phyloP scores from a whole-genome alignment of 1,140 invertebrate species.

The Caenorhabditis tropicalis region DNA sequence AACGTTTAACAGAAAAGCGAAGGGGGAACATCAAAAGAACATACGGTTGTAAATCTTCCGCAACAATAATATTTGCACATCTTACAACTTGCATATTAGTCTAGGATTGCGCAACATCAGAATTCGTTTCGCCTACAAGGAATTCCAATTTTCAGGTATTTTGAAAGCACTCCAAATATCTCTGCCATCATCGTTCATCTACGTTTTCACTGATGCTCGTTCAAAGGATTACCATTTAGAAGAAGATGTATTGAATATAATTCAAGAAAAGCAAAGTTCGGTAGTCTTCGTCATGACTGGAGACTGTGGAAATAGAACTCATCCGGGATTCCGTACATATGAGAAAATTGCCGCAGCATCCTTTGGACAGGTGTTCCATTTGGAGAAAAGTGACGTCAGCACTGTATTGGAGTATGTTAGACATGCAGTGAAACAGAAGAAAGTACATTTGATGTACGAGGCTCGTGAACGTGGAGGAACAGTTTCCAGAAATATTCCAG shows the following conservation, averaged over 20 bases:
- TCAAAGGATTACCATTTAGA: constrained; percentile 78
- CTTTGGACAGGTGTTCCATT: constrained; percentile 80
- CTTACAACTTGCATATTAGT: constrained; percentile 20
- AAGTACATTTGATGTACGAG: constrained; percentile 66
- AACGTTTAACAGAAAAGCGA: not conserved
- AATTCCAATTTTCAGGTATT: constrained; percentile 74
- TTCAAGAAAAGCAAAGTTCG: constrained; percentile 79
- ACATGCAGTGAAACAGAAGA: constrained; percentile 63
- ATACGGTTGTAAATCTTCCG: not conserved
- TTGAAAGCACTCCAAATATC: constrained; percentile 77
- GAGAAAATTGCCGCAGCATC: constrained; percentile 80
- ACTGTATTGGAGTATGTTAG: constrained; percentile 74
- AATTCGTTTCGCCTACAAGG: too few species aligned
- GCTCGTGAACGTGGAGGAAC: constrained; percentile 66
- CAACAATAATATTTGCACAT: constrained; percentile 23
- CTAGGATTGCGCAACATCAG: not conserved
- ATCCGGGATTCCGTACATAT: constrained; percentile 78
- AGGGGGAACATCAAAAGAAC: not conserved
- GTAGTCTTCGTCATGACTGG: constrained; percentile 82
- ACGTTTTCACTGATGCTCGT: constrained; percentile 82
- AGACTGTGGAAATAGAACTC: constrained; percentile 78
- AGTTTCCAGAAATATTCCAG: constrained; percentile 56
- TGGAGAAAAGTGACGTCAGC: constrained; percentile 80
- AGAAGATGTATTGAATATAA: constrained; percentile 77
- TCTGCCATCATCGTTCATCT: constrained; percentile 79